These are phyloP conservation scores for Glossophaga mutica DNA, from an alignment of 2,797 vertebrate species.

Conservation along the genomic window DNA sequence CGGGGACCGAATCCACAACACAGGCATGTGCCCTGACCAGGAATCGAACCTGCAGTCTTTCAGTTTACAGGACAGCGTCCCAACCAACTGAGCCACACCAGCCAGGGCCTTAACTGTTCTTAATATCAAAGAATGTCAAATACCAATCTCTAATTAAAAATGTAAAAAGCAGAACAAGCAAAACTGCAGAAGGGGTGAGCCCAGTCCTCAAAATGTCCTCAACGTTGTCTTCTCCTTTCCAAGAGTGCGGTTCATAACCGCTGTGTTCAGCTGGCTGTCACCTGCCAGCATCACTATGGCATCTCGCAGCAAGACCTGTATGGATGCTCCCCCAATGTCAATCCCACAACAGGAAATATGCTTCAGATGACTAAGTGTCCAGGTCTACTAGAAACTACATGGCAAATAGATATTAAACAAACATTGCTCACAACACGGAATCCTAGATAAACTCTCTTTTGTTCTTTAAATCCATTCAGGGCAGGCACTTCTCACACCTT, in stretches of 20 bases:
- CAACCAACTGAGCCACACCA: not conserved
- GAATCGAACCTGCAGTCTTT: not conserved
- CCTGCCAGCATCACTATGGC: not conserved
- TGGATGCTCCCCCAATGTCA: not conserved
- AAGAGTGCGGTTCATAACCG: not conserved
- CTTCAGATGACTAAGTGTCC: not conserved
- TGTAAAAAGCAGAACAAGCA: not conserved
- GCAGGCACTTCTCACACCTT: not conserved
- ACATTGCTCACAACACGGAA: not conserved
- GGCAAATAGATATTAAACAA: not conserved
- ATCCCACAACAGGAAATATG: not conserved
- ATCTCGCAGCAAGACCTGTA: not conserved
- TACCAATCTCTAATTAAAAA: not conserved
- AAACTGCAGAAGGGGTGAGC: not conserved
- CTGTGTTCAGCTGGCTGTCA: not conserved
- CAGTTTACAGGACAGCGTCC: not conserved
- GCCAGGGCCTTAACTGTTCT: not conserved
- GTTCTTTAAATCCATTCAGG: not conserved
- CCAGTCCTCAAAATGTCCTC: not conserved
- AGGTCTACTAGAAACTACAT: not conserved
- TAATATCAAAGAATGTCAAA: slow-evolving; percentile 12
- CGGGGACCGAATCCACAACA: not conserved
- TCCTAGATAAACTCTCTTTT: not conserved
- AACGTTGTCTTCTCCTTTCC: slow-evolving; percentile 40
- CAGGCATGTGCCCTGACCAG: not conserved